A percentile compares a stretch with the other conserved stretches of the same genome.
These are phyloP conservation scores for Parnassius orleans DNA, from an alignment of 2,888 invertebrate genomes.

Conservation along the genomic window DNA sequence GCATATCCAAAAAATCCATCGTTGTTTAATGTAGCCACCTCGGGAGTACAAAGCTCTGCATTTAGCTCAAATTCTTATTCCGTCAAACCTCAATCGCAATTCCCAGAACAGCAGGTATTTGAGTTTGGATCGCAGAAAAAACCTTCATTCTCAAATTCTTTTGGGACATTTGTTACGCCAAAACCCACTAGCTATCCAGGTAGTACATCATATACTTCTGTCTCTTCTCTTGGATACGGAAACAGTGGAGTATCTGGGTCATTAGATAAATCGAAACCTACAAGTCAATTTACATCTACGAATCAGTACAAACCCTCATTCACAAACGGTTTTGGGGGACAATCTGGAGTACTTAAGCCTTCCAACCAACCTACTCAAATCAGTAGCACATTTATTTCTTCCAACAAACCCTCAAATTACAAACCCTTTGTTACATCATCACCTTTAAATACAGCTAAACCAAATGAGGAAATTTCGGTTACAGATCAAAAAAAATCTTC, in stretches of 20 bases:
- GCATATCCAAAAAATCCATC: too few relatives aligned
- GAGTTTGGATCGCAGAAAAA: slow-evolving; percentile 10
- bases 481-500: slow-evolving; percentile 5
- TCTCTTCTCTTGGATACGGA: slow-evolving; percentile 17
- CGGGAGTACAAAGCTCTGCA: too few relatives aligned
- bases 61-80: background rate
- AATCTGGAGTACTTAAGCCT: background rate
- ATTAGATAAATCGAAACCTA: slow-evolving; percentile 20
- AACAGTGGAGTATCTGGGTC: slow-evolving; percentile 5
- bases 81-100: background rate
- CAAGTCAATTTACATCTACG: slow-evolving; percentile 8
- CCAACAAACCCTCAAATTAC: slow-evolving; percentile 1
- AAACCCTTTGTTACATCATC: slow-evolving; percentile 12
- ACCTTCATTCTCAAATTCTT: slow-evolving; percentile 14
- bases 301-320: slow-evolving; percentile 16
- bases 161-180: slow-evolving; percentile 22
- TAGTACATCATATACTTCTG: slow-evolving; percentile 11
- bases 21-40: too few relatives aligned
- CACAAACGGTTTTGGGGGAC: slow-evolving; percentile 8
- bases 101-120: background rate
- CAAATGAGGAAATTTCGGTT: background rate
- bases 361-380: too few relatives aligned
- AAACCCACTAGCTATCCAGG: slow-evolving; percentile 22
- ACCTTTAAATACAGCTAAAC: slow-evolving; percentile 10
- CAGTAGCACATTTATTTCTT: background rate